Conservation (phyloP, 2,113 vertebrate genomes). For the Perccottus glenii region DNA sequence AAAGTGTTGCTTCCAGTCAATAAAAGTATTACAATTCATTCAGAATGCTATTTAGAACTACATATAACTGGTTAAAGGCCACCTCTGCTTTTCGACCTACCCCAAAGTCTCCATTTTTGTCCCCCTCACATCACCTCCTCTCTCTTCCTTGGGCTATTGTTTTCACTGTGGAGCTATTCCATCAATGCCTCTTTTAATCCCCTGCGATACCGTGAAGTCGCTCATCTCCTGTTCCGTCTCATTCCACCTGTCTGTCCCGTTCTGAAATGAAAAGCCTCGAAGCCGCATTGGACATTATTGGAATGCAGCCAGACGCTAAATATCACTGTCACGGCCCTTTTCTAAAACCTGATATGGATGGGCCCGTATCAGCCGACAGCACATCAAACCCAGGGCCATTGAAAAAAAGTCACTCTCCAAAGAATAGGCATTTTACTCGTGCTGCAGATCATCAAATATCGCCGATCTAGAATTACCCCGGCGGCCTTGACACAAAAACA, state of each 20-base stretch:
- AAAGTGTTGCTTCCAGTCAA: too few relatives aligned
- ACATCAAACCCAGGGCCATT: slow-evolving; percentile 32
- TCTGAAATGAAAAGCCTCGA: slow-evolving; percentile 64
- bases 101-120: slow-evolving; percentile 11
- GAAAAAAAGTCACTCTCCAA: slow-evolving; percentile 47
- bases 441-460: slow-evolving; percentile 73
- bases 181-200: slow-evolving; percentile 62
- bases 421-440: slow-evolving; percentile 65
- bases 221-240: slow-evolving; percentile 60
- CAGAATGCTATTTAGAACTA: background rate
- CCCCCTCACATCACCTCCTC: slow-evolving; percentile 10
- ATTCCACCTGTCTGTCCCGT: slow-evolving; percentile 62
- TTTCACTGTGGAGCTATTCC: slow-evolving; percentile 48
- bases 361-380: slow-evolving; percentile 29
- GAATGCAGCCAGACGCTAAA: slow-evolving; percentile 59
- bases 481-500: slow-evolving; percentile 75
- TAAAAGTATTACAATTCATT: too few relatives aligned
- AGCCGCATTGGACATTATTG: slow-evolving; percentile 48
- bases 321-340: slow-evolving; percentile 52
- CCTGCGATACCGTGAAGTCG: slow-evolving; percentile 52
- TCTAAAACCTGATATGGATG: slow-evolving; percentile 59
- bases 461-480: slow-evolving; percentile 71
- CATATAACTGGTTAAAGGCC: too few relatives aligned
- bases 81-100: background rate
- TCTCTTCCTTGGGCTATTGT: slow-evolving; percentile 34